These are phyloP conservation scores for Aphis gossypii DNA, from an alignment of 1,140 invertebrate genomes.

Conservation along the genomic window DNA sequence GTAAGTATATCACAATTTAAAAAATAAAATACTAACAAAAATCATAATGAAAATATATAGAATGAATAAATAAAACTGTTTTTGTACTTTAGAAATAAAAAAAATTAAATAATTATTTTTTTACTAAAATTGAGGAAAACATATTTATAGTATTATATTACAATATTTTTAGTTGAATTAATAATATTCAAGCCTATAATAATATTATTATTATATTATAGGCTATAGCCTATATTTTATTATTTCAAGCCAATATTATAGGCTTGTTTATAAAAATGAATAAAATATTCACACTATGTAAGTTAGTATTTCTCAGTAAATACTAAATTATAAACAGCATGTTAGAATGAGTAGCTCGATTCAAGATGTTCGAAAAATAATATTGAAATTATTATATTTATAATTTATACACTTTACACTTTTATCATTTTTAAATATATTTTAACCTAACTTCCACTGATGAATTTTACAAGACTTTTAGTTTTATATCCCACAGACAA, in stretches of 20 bases:
- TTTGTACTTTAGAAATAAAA: neutral
- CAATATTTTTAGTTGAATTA: too few relatives aligned
- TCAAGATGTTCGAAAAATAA: neutral
- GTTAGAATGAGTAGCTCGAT: neutral
- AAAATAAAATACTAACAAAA: neutral
- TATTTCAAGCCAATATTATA: too few relatives aligned
- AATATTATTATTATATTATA: too few relatives aligned
- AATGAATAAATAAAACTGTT: neutral
- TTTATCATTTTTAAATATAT: neutral
- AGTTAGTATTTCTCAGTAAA: neutral
- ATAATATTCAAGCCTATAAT: too few relatives aligned
- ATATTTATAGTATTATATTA: too few relatives aligned
- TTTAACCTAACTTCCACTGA: neutral
- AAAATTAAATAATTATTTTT: too few relatives aligned
- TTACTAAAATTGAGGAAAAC: too few relatives aligned
- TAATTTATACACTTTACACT: neutral
- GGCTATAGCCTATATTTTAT: too few relatives aligned
- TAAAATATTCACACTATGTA: neutral
- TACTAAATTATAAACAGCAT: neutral
- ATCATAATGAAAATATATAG: neutral
- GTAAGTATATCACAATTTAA: neutral
- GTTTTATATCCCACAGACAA: neutral
- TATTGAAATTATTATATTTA: constrained; percentile 6
- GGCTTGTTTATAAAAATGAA: neutral
- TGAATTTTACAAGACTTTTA: neutral